phyloP scores from a whole-genome alignment of 2,888 invertebrate genomes.

The Siphlonurus alternatus region DNA sequence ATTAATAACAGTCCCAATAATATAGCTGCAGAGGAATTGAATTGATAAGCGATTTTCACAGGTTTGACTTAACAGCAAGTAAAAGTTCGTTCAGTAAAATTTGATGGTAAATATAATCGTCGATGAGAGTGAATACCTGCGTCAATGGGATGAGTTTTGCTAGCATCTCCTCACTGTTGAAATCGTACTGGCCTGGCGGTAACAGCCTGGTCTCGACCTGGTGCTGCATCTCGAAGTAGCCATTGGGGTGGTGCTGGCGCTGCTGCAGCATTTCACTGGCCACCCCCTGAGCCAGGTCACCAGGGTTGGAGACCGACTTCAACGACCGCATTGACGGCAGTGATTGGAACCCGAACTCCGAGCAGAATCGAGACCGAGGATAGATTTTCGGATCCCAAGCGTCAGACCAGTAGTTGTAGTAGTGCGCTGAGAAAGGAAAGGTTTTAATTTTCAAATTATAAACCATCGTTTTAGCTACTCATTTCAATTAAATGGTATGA shows the following conservation, averaged over 20 bases:
- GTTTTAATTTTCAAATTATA: too few species aligned
- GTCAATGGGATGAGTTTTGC: constrained; percentile 62
- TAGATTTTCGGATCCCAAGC: constrained; percentile 61
- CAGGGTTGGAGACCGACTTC: constrained; percentile 29
- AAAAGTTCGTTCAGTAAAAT: too few species aligned
- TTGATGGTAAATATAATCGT: too few species aligned
- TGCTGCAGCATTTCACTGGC: constrained; percentile 40
- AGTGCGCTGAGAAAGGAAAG: constrained; percentile 68
- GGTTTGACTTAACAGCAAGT: too few species aligned
- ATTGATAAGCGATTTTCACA: too few species aligned
- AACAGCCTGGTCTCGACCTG: not conserved
- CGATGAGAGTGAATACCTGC: constrained; percentile 40
- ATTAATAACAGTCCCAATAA: too few species aligned
- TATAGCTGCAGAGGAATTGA: too few species aligned
- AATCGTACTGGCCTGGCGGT: constrained; percentile 16
- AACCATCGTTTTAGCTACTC: too few species aligned
- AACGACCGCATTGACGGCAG: constrained; percentile 58
- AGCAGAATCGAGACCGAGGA: constrained; percentile 71
- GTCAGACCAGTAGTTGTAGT: constrained; percentile 55
- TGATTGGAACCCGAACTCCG: constrained; percentile 93
- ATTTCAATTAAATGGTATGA: too few species aligned
- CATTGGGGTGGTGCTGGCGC: constrained; percentile 73
- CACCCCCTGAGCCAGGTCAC: constrained; percentile 33
- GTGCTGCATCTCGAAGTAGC: constrained; percentile 29
- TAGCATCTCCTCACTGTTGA: constrained; percentile 28